These are phyloP conservation scores for Panthera tigris DNA, from an alignment of 2,113 vertebrate species.

Conservation along the genomic window DNA sequence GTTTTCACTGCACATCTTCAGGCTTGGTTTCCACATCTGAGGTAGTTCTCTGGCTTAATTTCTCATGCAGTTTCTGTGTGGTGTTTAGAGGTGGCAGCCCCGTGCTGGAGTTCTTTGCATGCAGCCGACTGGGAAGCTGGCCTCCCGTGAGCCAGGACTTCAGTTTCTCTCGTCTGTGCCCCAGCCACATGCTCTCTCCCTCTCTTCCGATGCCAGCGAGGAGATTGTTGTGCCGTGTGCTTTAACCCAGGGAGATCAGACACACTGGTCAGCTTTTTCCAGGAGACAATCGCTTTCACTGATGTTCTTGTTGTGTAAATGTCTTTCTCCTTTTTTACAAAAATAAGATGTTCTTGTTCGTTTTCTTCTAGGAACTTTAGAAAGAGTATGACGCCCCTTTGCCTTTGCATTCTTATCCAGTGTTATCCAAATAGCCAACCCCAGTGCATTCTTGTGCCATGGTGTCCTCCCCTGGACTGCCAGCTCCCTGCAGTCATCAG, in stretches of 20 bases:
- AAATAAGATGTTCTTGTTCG: constrained; percentile 60
- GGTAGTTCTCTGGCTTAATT: constrained; percentile 85
- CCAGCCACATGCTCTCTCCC: constrained; percentile 79
- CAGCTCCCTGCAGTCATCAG: constrained; percentile 27
- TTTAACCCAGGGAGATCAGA: constrained; percentile 78
- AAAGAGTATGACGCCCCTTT: constrained; percentile 67
- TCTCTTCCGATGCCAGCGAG: constrained; percentile 72
- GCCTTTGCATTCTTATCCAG: constrained; percentile 50
- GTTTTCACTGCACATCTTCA: constrained; percentile 88
- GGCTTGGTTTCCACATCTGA: constrained; percentile 86
- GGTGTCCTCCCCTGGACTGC: constrained; percentile 30
- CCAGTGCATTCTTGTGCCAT: background rate
- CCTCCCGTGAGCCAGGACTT: constrained; percentile 77
- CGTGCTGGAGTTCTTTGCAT: constrained; percentile 81
- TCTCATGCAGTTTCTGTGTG: constrained; percentile 85
- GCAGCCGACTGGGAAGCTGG: constrained; percentile 84
- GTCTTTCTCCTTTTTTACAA: constrained; percentile 65
- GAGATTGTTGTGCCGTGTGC: constrained; percentile 67
- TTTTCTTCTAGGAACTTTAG: constrained; percentile 73
- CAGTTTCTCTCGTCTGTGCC: constrained; percentile 71
- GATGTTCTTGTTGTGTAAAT: constrained; percentile 72
- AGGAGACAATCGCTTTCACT: constrained; percentile 78
- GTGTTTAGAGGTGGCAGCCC: constrained; percentile 85
- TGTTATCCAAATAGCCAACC: constrained; percentile 28
- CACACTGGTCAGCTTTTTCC: constrained; percentile 76